phyloP scores from a whole-genome alignment of 2,888 invertebrate species.

The Agrotis puta region DNA sequence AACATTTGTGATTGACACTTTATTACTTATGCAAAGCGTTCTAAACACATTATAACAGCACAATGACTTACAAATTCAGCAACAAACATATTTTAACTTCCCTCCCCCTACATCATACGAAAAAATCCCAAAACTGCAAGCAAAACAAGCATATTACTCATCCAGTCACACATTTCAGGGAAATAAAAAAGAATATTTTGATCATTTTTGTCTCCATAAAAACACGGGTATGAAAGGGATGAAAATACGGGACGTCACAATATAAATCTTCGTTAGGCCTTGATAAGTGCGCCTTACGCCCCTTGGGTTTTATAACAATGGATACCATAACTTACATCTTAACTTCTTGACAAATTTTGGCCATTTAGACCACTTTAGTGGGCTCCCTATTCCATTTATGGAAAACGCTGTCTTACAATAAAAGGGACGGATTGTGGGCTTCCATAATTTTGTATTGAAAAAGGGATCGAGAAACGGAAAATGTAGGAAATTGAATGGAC shows the following conservation, averaged over 20 bases:
- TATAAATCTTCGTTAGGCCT: conserved; percentile 81
- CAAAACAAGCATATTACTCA: conserved; percentile 63
- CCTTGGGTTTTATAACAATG: conserved; percentile 71
- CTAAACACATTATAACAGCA: background rate
- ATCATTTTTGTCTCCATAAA: conserved; percentile 60
- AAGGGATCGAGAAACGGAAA: background rate
- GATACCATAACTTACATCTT: conserved; percentile 78
- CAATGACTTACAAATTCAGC: conserved; percentile 6
- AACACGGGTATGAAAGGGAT: conserved; percentile 54
- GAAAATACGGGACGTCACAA: conserved; percentile 70
- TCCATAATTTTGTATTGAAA: conserved; percentile 26
- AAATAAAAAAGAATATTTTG: conserved; percentile 67
- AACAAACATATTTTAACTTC: conserved; percentile 14
- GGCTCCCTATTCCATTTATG: conserved; percentile 55
- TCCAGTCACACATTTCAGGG: conserved; percentile 46
- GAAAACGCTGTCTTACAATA: conserved; percentile 52
- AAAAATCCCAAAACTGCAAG: conserved; percentile 38
- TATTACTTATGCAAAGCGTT: no score
- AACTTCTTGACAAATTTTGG: conserved; percentile 79
- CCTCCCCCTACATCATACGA: conserved; percentile 16
- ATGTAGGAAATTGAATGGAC: background rate
- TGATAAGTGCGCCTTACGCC: conserved; percentile 79
- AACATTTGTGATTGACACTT: no score
- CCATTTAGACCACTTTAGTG: conserved; percentile 75
- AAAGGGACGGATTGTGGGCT: conserved; percentile 35